phyloP scores from a whole-genome alignment of 2,888 invertebrate species.

The Drosophila parthenogenetica region DNA sequence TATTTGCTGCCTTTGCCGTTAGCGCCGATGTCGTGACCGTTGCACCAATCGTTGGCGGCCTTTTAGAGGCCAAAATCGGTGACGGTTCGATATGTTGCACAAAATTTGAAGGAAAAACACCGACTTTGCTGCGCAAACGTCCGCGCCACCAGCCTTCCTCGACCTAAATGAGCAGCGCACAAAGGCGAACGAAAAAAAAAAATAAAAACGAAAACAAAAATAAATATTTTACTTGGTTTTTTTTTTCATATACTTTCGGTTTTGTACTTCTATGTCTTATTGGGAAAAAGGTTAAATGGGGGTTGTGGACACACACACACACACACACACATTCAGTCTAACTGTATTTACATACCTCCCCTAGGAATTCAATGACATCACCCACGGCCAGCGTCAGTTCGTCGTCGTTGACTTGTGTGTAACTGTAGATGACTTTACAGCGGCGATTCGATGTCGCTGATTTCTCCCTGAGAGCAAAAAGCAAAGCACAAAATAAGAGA shows the following conservation, averaged over 20 bases:
- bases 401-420: conserved; percentile 96
- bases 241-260: conserved; percentile 14
- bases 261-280: conserved; percentile 42
- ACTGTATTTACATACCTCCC: conserved; percentile 88
- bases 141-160: conserved; percentile 98
- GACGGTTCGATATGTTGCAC: conserved; percentile 88
- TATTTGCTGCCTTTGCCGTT: conserved; percentile 52
- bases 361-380: conserved; percentile 95
- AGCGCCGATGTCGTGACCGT: conserved; percentile 60
- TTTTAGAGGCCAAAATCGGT: conserved; percentile 83
- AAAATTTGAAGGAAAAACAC: conserved; percentile 98
- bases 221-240: conserved; percentile 45
- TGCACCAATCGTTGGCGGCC: conserved; percentile 76
- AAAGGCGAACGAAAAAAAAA: conserved; percentile 1
- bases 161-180: conserved; percentile 83
- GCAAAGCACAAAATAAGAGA: conserved; percentile 22
- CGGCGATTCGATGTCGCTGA: conserved; percentile 86
- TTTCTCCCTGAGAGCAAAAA: conserved; percentile 82
- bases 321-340: not conserved
- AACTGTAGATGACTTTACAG: conserved; percentile 95
- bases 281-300: conserved; percentile 79
- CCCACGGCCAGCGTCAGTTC: conserved; percentile 95
- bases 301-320: conserved; percentile 53
- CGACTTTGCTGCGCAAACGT: conserved; percentile 91
- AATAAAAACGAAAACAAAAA: conserved; percentile 17